A percentile compares a stretch with the other conserved stretches of the same genome.
Evolutionary conservation across 2,113 vertebrate species (phyloP).

Genomic region (Coptodon rendalli): DNA sequence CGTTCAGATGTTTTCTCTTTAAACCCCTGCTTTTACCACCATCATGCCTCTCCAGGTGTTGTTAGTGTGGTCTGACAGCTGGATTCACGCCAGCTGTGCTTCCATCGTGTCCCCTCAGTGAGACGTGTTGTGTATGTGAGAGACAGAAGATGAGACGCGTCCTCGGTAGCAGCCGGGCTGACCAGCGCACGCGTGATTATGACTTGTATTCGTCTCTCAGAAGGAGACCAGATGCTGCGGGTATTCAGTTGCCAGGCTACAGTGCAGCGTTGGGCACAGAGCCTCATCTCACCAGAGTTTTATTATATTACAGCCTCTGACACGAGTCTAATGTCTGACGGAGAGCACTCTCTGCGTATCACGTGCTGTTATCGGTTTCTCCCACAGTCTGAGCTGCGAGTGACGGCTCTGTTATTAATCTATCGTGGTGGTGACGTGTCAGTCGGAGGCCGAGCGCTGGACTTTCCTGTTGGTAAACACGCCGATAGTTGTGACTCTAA

Average conservation of each 20-base stretch:
- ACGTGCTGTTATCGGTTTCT: slow-evolving; percentile 19
- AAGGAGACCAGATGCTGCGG: slow-evolving; percentile 65
- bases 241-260: slow-evolving; percentile 66
- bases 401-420: slow-evolving; percentile 9
- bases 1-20: background rate
- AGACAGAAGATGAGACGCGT: background rate
- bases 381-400: background rate
- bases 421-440: slow-evolving; percentile 9
- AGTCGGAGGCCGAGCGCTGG: slow-evolving; percentile 12
- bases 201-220: slow-evolving; percentile 55
- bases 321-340: slow-evolving; percentile 10
- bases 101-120: background rate
- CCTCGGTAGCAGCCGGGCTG: background rate
- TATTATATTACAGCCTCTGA: slow-evolving; percentile 50
- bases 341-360: background rate
- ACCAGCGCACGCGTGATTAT: slow-evolving; percentile 29
- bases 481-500: background rate
- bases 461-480: slow-evolving; percentile 25
- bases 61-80: background rate
- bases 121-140: background rate
- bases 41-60: background rate
- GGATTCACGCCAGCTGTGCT: background rate
- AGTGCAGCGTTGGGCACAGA: slow-evolving; percentile 14
- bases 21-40: background rate
- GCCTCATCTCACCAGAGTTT: slow-evolving; percentile 28